Percentiles rank a stretch among this genome's conserved stretches.
phyloP scores from a whole-genome alignment of 2,888 invertebrate species.

The Metopia argyrocephala region DNA sequence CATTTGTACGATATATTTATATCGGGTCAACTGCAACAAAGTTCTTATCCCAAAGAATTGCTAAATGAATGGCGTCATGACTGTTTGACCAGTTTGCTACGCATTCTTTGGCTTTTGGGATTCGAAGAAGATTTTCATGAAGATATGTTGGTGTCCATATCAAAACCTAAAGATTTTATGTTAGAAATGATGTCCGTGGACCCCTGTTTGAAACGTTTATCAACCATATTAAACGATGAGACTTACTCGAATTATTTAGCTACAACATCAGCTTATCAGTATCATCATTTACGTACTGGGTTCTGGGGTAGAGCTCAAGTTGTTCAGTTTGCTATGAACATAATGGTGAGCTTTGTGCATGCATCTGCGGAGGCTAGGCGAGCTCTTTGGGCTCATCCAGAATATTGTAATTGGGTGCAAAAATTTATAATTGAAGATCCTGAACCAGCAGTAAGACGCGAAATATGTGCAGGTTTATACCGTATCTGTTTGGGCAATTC shows the following conservation, averaged over 20 bases:
- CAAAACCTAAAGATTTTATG: conserved; percentile 81
- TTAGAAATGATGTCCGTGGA: conserved; percentile 92
- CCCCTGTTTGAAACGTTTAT: conserved; percentile 88
- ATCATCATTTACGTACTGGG: conserved; percentile 92
- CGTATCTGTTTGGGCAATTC: conserved; percentile 87
- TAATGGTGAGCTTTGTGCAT: conserved; percentile 95
- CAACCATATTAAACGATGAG: conserved; percentile 91
- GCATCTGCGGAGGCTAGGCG: conserved; percentile 89
- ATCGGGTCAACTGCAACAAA: conserved; percentile 89
- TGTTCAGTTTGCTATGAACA: conserved; percentile 94
- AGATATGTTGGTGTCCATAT: conserved; percentile 83
- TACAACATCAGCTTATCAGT: conserved; percentile 78
- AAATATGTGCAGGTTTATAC: conserved; percentile 95
- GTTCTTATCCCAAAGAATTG: conserved; percentile 82
- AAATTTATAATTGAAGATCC: conserved; percentile 93
- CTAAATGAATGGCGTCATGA: conserved; percentile 94
- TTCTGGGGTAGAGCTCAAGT: conserved; percentile 96
- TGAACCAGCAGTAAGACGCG: conserved; percentile 92
- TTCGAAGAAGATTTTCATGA: conserved; percentile 80
- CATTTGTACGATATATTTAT: conserved; percentile 95
- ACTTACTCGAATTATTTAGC: conserved; percentile 81
- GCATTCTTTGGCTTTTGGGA: conserved; percentile 91
- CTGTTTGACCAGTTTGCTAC: conserved; percentile 91
- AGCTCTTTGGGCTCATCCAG: conserved; percentile 86
- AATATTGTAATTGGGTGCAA: conserved; percentile 89